Evolutionary conservation across 2,888 invertebrate species (phyloP).

Genomic region (Alcis repandata): DNA sequence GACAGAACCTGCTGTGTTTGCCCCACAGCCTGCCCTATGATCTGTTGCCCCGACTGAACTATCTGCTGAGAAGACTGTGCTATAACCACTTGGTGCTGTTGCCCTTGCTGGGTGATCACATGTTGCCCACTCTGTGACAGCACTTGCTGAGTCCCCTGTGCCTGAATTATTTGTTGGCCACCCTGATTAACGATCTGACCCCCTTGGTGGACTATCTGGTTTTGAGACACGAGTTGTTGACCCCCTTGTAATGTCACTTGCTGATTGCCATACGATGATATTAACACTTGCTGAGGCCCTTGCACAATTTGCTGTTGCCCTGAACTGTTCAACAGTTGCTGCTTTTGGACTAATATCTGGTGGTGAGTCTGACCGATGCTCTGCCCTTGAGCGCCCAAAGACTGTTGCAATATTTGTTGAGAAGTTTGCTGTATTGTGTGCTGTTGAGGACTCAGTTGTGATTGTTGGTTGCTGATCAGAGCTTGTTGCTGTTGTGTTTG

Average conservation of each 20-base stretch:
- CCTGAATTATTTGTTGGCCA: constrained; percentile 75
- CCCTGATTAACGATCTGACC: constrained; percentile 80
- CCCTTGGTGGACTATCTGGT: constrained; percentile 81
- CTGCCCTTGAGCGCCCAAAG: constrained; percentile 84
- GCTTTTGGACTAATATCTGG: constrained; percentile 84
- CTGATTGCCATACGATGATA: constrained; percentile 73
- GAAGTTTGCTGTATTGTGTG: constrained; percentile 83
- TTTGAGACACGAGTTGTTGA: constrained; percentile 80
- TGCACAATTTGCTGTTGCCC: constrained; percentile 83
- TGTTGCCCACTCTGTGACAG: constrained; percentile 82
- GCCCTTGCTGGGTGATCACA: constrained; percentile 81
- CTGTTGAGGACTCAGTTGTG: constrained; percentile 86
- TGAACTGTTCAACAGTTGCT: constrained; percentile 86
- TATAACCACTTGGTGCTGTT: constrained; percentile 82
- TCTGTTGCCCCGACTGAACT: constrained; percentile 82
- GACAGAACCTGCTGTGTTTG: constrained; percentile 78
- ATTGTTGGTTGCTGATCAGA: constrained; percentile 77
- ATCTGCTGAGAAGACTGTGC: constrained; percentile 83
- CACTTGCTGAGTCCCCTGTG: constrained; percentile 78
- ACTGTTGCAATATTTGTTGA: constrained; percentile 88
- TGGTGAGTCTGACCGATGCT: constrained; percentile 81
- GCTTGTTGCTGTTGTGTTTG: constrained; percentile 82
- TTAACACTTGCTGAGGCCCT: constrained; percentile 84
- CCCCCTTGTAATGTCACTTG: constrained; percentile 82
- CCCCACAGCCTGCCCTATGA: constrained; percentile 76